Conservation (phyloP, 1,140 invertebrate species). For the Globodera rostochiensis region DNA sequence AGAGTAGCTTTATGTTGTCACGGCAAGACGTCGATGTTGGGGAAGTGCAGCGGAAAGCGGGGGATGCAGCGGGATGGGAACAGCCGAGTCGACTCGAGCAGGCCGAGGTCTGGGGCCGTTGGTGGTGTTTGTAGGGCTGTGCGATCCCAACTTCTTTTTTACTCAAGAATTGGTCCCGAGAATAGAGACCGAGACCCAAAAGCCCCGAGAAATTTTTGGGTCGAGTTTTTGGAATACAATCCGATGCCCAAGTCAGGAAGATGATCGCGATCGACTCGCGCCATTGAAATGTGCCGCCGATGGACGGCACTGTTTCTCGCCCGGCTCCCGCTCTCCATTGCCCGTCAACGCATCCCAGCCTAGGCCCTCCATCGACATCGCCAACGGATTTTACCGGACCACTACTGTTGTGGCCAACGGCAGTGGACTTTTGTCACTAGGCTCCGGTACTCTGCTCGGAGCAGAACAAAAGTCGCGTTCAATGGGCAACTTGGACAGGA, state of each 20-base stretch:
- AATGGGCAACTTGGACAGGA: conserved; percentile 32
- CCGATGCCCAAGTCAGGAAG: not conserved
- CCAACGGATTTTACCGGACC: conserved; percentile 27
- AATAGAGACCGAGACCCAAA: not conserved
- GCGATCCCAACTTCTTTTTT: too few relatives aligned
- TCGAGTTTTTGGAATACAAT: too few relatives aligned
- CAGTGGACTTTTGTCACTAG: conserved; percentile 15
- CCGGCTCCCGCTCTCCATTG: not conserved
- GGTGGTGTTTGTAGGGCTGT: too few relatives aligned
- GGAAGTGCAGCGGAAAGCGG: not conserved
- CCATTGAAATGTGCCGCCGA: conserved; percentile 21
- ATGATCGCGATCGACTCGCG: conserved; percentile 1
- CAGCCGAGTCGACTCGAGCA: not conserved
- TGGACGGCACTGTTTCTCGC: conserved; percentile 7
- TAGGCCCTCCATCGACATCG: not conserved
- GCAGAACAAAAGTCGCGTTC: conserved; percentile 42
- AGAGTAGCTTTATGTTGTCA: not conserved
- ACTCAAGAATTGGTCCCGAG: too few relatives aligned
- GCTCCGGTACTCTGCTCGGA: conserved; percentile 17
- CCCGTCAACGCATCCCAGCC: not conserved
- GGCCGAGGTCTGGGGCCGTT: not conserved
- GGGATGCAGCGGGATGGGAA: not conserved
- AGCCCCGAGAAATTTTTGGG: not conserved
- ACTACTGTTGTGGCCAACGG: conserved; percentile 24
- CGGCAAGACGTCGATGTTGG: not conserved